A percentile compares a stretch with the other conserved stretches of the same genome.
These are phyloP conservation scores for Pseudorasbora parva DNA, from an alignment of 2,113 vertebrate genomes.

Conservation along the genomic window DNA sequence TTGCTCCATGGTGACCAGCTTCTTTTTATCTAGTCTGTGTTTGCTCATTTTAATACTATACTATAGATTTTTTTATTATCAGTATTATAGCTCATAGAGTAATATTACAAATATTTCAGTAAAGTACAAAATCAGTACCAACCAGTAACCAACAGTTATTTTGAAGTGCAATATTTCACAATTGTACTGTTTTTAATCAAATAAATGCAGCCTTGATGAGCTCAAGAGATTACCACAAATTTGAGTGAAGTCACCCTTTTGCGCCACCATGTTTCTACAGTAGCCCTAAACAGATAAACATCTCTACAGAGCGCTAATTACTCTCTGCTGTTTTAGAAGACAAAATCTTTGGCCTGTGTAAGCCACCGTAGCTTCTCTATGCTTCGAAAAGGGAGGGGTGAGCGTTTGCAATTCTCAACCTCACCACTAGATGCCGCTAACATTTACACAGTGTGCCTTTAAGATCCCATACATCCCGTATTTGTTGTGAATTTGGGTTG, in stretches of 20 bases:
- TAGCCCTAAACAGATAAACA: no score
- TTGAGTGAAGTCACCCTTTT: no score
- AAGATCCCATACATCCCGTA: neutral
- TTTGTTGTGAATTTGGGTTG: neutral
- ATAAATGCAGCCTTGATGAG: neutral
- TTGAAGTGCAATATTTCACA: neutral
- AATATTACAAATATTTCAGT: slow-evolving; percentile 22
- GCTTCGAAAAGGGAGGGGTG: no score
- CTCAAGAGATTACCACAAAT: no score
- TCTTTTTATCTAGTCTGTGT: neutral
- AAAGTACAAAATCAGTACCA: neutral
- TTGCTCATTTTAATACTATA: slow-evolving; percentile 8
- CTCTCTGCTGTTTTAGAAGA: no score
- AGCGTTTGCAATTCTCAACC: no score
- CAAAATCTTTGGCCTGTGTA: no score
- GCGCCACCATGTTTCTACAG: no score
- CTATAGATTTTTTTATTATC: neutral
- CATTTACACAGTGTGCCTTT: neutral
- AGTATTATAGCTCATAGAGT: neutral
- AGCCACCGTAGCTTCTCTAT: no score
- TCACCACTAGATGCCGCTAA: no score
- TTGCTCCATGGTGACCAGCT: neutral
- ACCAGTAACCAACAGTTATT: neutral
- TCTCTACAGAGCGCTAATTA: no score
- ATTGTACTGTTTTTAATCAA: neutral